phyloP scores from a whole-genome alignment of 2,888 invertebrate genomes.

The Drepanosiphum platanoidis region DNA sequence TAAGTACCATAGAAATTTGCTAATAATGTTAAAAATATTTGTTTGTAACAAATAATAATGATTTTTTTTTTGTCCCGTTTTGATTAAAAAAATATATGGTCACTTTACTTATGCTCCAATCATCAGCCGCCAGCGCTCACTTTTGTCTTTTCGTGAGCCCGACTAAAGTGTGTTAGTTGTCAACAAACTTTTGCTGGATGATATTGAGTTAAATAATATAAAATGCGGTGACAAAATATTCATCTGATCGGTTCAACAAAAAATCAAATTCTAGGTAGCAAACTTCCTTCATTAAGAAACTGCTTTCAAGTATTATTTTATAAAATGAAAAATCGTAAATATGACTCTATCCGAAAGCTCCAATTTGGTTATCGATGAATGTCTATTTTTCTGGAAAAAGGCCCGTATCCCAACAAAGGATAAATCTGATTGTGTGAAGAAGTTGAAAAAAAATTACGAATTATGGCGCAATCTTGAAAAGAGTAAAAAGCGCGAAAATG shows the following conservation, averaged over 20 bases:
- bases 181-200: background rate
- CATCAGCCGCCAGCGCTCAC: too few relatives aligned
- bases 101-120: too few relatives aligned
- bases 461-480: slow-evolving; percentile 36
- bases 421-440: slow-evolving; percentile 38
- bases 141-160: too few relatives aligned
- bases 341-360: slow-evolving; percentile 47
- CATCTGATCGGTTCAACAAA: slow-evolving; percentile 35
- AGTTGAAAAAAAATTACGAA: slow-evolving; percentile 25
- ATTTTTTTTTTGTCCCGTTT: too few relatives aligned
- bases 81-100: too few relatives aligned
- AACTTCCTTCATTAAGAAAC: slow-evolving; percentile 39
- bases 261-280: slow-evolving; percentile 47
- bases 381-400: slow-evolving; percentile 45
- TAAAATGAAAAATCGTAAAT: slow-evolving; percentile 31
- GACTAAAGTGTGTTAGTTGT: slow-evolving; percentile 2
- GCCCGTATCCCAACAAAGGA: slow-evolving; percentile 41
- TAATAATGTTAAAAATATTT: too few relatives aligned
- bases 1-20: too few relatives aligned
- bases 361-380: slow-evolving; percentile 29
- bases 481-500: slow-evolving; percentile 25
- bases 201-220: slow-evolving; percentile 6
- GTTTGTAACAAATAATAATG: too few relatives aligned
- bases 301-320: slow-evolving; percentile 31
- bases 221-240: slow-evolving; percentile 35